phyloP scores from a whole-genome alignment of 2,113 vertebrate genomes.

The Phoenicopterus ruber region DNA sequence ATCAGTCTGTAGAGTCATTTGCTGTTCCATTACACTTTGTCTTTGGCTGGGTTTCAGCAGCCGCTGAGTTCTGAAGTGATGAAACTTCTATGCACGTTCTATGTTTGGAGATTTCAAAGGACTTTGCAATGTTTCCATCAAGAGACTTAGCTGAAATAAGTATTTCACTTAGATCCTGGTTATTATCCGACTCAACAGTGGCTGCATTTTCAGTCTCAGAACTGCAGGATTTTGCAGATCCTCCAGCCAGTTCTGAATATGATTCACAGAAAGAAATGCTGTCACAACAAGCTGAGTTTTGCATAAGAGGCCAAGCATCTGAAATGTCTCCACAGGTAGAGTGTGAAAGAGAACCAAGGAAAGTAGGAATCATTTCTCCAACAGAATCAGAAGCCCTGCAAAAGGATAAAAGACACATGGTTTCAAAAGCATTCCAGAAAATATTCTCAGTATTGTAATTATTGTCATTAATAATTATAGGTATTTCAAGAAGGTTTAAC shows the following conservation, averaged over 20 bases:
- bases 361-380: constrained; percentile 70
- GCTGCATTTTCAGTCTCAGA: constrained; percentile 44
- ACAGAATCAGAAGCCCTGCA: constrained; percentile 67
- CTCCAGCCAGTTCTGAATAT: constrained; percentile 62
- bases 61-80: background rate
- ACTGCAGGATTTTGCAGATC: constrained; percentile 41
- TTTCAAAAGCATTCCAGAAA: background rate
- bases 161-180: constrained; percentile 33
- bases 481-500: background rate
- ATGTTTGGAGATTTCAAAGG: background rate
- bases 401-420: background rate
- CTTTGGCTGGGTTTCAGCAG: background rate
- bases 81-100: background rate
- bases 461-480: background rate
- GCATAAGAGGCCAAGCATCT: constrained; percentile 80
- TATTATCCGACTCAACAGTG: constrained; percentile 11
- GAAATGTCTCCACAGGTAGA: constrained; percentile 68
- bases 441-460: background rate
- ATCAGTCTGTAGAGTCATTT: background rate
- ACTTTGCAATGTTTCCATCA: constrained; percentile 22
- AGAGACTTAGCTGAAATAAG: background rate
- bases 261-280: constrained; percentile 68
- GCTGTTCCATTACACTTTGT: background rate
- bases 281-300: constrained; percentile 58
- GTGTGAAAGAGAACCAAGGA: constrained; percentile 71